Conservation (phyloP, 2,888 invertebrate genomes). For the Pseudococcus viburni region DNA sequence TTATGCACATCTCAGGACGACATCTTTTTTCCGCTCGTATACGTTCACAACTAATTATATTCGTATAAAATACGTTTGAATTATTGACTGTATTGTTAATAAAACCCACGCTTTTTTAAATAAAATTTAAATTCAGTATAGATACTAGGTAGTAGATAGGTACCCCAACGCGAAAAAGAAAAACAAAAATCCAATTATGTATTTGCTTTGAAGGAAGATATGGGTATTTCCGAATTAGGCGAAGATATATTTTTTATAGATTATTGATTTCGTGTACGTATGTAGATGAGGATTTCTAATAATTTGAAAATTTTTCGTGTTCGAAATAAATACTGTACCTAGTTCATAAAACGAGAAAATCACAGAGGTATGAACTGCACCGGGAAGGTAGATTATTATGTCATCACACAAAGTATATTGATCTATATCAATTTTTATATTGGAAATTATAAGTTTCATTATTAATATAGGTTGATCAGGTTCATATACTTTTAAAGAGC, state of each 20-base stretch:
- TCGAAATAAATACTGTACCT: too few species aligned
- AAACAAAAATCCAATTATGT: neutral
- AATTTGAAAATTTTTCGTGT: too few species aligned
- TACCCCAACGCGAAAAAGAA: neutral
- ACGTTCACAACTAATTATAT: slow-evolving; percentile 23
- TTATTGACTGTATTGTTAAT: slow-evolving; percentile 33
- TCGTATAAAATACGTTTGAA: slow-evolving; percentile 12
- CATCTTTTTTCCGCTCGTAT: slow-evolving; percentile 10
- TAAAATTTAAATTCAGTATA: neutral
- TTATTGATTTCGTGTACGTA: too few species aligned
- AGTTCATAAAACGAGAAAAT: too few species aligned
- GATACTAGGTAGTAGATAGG: neutral
- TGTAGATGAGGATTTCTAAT: too few species aligned
- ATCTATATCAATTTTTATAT: neutral
- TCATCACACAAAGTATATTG: neutral
- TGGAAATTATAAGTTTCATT: slow-evolving; percentile 18
- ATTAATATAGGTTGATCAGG: neutral
- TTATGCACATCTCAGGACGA: slow-evolving; percentile 30
- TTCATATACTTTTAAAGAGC: neutral
- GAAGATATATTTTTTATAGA: too few species aligned
- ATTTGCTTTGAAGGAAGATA: neutral
- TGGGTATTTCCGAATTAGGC: too few species aligned
- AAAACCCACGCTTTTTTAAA: neutral
- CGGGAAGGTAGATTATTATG: neutral
- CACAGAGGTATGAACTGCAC: too few species aligned